Evolutionary conservation across 2,113 vertebrate species (phyloP).

Genomic region (Muntiacus muntjak): DNA sequence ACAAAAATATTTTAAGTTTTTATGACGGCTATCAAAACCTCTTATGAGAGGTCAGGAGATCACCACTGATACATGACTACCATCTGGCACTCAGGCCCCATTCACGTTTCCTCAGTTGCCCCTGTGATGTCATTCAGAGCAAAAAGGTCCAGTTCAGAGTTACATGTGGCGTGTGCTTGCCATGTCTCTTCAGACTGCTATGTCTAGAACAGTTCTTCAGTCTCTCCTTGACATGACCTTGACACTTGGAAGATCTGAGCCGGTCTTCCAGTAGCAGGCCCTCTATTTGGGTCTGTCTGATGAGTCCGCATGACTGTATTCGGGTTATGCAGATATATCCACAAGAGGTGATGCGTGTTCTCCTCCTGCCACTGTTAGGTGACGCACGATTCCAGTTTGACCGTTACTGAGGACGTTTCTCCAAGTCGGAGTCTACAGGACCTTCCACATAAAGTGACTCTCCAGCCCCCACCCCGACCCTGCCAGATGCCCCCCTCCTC

Average conservation of each 20-base stretch:
- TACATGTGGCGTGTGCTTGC: neutral
- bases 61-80: neutral
- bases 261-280: neutral
- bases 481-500: neutral
- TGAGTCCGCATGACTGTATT: neutral
- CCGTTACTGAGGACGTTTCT: neutral
- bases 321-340: neutral
- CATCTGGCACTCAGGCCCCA: neutral
- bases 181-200: neutral
- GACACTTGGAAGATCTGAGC: neutral
- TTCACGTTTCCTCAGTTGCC: neutral
- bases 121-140: neutral
- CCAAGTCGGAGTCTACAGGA: neutral
- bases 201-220: neutral
- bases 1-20: neutral
- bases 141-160: neutral
- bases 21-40: neutral
- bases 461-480: neutral
- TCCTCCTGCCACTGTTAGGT: neutral
- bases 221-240: neutral
- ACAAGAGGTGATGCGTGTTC: neutral
- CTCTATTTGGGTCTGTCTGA: neutral
- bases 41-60: neutral
- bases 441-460: neutral
- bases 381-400: neutral